phyloP scores from a whole-genome alignment of 2,888 invertebrate species.

The Nomada flava region DNA sequence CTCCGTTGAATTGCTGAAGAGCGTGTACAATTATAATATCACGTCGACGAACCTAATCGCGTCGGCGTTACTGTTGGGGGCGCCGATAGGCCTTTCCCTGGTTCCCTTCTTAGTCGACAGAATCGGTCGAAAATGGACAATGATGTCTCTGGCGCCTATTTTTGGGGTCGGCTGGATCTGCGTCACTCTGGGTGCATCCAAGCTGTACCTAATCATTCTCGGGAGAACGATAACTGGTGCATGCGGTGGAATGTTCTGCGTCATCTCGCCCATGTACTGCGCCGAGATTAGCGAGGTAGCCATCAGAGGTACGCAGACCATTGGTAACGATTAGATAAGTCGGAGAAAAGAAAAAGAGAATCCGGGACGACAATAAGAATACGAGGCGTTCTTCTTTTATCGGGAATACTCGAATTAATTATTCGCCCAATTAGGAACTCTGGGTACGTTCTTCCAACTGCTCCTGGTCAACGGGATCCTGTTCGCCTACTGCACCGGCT shows the following conservation, averaged over 20 bases:
- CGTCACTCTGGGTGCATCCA: conserved; percentile 87
- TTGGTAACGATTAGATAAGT: not conserved
- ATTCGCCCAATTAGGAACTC: conserved; percentile 85
- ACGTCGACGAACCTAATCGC: conserved; percentile 86
- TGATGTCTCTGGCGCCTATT: conserved; percentile 87
- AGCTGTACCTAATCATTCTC: conserved; percentile 86
- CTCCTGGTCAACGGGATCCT: conserved; percentile 93
- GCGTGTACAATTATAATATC: conserved; percentile 84
- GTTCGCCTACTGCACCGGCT: conserved; percentile 88
- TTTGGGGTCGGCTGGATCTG: conserved; percentile 90
- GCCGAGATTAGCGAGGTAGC: conserved; percentile 93
- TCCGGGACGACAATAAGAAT: not conserved
- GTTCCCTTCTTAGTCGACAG: conserved; percentile 86
- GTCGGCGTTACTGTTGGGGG: conserved; percentile 85
- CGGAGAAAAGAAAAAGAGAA: not conserved
- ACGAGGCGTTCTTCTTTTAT: not conserved
- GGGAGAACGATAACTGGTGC: conserved; percentile 90
- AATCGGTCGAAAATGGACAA: conserved; percentile 89
- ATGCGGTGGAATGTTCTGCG: conserved; percentile 91
- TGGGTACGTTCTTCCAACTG: conserved; percentile 94
- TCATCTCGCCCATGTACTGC: conserved; percentile 92
- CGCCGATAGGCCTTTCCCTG: conserved; percentile 81
- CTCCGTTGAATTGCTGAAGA: conserved; percentile 81
- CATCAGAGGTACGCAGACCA: conserved; percentile 86
- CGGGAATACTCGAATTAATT: not conserved